Percentiles rank a stretch among this genome's conserved stretches.
These are phyloP conservation scores for Mythimna vitellina DNA, from an alignment of 2,888 invertebrate genomes.

Conservation along the genomic window DNA sequence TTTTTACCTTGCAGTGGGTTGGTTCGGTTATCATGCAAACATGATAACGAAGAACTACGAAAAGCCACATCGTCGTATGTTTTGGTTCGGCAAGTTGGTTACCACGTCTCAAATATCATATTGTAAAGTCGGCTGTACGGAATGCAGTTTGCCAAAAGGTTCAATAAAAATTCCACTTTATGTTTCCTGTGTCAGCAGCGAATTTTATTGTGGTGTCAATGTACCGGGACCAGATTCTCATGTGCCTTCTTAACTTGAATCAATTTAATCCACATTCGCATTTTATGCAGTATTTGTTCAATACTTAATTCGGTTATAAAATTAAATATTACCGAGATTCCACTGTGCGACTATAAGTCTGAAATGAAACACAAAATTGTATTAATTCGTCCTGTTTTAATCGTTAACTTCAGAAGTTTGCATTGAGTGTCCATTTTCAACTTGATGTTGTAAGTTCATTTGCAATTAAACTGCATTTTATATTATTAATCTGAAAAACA, in stretches of 20 bases:
- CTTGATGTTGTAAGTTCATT: slow-evolving; percentile 27
- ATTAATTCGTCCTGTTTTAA: slow-evolving; percentile 45
- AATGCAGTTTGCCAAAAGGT: slow-evolving; percentile 85
- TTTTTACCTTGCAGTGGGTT: slow-evolving; percentile 21
- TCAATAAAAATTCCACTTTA: slow-evolving; percentile 87
- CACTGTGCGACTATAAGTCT: slow-evolving; percentile 47
- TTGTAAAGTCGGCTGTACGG: slow-evolving; percentile 73
- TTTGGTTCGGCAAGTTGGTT: slow-evolving; percentile 60
- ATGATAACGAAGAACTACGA: slow-evolving; percentile 49
- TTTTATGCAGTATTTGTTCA: slow-evolving; percentile 65
- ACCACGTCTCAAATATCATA: slow-evolving; percentile 70
- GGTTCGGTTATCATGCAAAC: slow-evolving; percentile 12
- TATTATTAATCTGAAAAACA: slow-evolving; percentile 35
- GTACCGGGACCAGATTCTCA: slow-evolving; percentile 79
- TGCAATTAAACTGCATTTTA: slow-evolving; percentile 49
- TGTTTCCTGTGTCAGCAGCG: slow-evolving; percentile 86
- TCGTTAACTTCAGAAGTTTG: slow-evolving; percentile 41
- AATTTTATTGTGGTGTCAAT: slow-evolving; percentile 87
- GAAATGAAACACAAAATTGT: slow-evolving; percentile 52
- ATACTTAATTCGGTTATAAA: slow-evolving; percentile 55
- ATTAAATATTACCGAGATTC: slow-evolving; percentile 48
- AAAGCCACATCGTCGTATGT: slow-evolving; percentile 39
- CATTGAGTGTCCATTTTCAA: slow-evolving; percentile 29
- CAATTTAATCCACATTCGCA: slow-evolving; percentile 76
- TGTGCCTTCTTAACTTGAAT: slow-evolving; percentile 75